phyloP scores from a whole-genome alignment of 2,888 invertebrate genomes.

The Orthonevra nobilis region DNA sequence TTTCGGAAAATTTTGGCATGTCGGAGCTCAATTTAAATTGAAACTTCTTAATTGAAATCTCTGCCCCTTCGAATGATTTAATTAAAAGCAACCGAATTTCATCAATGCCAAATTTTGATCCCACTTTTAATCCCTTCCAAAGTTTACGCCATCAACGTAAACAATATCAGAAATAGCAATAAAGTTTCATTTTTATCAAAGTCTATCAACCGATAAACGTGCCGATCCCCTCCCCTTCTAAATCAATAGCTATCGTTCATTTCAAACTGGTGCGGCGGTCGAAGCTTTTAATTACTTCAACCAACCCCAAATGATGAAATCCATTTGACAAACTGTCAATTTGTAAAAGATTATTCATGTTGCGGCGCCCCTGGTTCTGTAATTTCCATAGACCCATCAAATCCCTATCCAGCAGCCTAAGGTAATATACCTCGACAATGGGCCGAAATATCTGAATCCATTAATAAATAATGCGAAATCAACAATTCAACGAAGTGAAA shows the following conservation, averaged over 20 bases:
- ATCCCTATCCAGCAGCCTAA: conserved; percentile 16
- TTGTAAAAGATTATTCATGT: conserved; percentile 48
- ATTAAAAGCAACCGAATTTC: too few species aligned
- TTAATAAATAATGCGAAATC: conserved; percentile 68
- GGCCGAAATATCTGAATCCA: conserved; percentile 64
- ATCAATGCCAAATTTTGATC: too few species aligned
- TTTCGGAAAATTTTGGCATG: too few species aligned
- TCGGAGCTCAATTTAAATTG: too few species aligned
- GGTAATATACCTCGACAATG: neutral
- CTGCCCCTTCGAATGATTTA: too few species aligned
- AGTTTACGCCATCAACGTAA: too few species aligned
- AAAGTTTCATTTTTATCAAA: too few species aligned
- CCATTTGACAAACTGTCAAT: conserved; percentile 35
- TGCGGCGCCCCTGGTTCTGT: conserved; percentile 40
- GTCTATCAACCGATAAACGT: neutral
- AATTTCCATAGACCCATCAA: conserved; percentile 48
- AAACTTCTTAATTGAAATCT: too few species aligned
- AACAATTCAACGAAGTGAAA: conserved; percentile 61
- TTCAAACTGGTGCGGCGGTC: conserved; percentile 10
- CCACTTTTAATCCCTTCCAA: too few species aligned
- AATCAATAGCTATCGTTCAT: neutral
- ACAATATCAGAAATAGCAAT: too few species aligned
- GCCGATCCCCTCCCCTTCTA: neutral
- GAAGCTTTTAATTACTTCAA: conserved; percentile 32
- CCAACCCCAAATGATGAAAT: conserved; percentile 16